Evolutionary conservation across 1,140 invertebrate species (phyloP), one percentile per base, ranked within the genome.

Genomic region (Heliconius hermathena): DNA sequence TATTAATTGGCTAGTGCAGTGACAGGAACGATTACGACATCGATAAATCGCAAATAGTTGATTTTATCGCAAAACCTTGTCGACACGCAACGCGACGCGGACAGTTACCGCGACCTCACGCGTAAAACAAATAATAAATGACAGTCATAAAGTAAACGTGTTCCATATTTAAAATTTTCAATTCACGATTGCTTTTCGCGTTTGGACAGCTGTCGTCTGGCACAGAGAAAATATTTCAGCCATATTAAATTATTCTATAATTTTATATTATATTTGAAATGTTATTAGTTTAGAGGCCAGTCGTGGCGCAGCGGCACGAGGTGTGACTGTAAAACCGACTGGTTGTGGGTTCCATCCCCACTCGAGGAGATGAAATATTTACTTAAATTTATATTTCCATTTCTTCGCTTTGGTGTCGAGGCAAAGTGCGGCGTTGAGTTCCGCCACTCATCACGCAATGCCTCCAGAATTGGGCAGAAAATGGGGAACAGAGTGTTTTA

Each of bases 141-240:
- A 74, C 81, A 81, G 81, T 79, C 33, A 78, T 81, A 83, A 82
- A 82, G 83, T 83, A 82, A 85, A 77, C 77, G 81, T 81, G 82
- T 81, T 83, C 82, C 77, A 85, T 80, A 85, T 85, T 84, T 81
- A 66, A 66, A 66, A 66, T 85, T 78, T 78, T 77, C 72, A 82
- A 79, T 80, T 82, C 70, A 77, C 74, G 66, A 81, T 81, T 79
- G 81, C 66, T 77, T 73, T 71, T 76, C 79, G 36, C 78, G 66
- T 87, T 87, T 87, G 80, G 76, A 87, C 85, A 87, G 84, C 81
- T 87, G 85, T 77, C 73, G 85, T 87, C 85, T 87, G 82, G 83
- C 76, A 26, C 74, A 29, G 75, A 66, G 52, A 57, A 73, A 78
- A 66, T 66, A 66, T 29, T 66, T 66, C 60, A 66, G 60, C 26